Evolutionary conservation across 1,140 invertebrate species (phyloP), one percentile per base, ranked within the genome.

Genomic region (Zaprionus ornatus): DNA sequence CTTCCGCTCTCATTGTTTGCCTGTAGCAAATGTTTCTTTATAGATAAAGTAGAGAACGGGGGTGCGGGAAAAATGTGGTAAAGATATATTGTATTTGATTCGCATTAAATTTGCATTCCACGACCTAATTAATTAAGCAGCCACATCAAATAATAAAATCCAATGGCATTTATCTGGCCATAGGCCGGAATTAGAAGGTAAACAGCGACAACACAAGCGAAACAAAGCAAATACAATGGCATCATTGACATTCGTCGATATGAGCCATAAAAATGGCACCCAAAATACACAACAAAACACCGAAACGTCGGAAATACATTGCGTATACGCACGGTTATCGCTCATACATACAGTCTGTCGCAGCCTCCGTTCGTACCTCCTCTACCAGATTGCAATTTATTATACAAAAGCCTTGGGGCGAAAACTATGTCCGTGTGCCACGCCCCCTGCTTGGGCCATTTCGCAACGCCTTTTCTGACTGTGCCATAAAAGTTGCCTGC

Each of bases 111-210:
- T 80, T 83, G 65, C 74, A 74, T 78, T 74, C 79, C 76, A 63
- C 55, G 29, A 72, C 69, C 56, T 74, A 84, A 88, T 87, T 88
- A 87, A 87, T 88, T 84, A 77, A 77, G 21, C 48, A 40, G 64
- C 37, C 70, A 37, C 69, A 60, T 55, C 55, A 37, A 60, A 62
- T 48, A 65, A 82, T 72, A 65, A 73, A 57, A 63, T 65, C 19
- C 55, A 37, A 63, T 37, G 42, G 60, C 37, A 63, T 57, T 68
- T 72, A 77, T 81, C 52, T 73, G 70, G 79, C 42, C 69, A 69
- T 68, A 19, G 65, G 27, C 32, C 54, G 17, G 57, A 37, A 80
- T 68, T 57, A 45, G 17, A 23, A 48, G 7, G n/a, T 9, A 19
- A 32, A 32, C 29, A 32, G 29, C 29, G 29, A 19, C 45, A 21